These are phyloP conservation scores for Hassar affinis DNA, from an alignment of 2,113 vertebrate genomes.

Conservation along the genomic window DNA sequence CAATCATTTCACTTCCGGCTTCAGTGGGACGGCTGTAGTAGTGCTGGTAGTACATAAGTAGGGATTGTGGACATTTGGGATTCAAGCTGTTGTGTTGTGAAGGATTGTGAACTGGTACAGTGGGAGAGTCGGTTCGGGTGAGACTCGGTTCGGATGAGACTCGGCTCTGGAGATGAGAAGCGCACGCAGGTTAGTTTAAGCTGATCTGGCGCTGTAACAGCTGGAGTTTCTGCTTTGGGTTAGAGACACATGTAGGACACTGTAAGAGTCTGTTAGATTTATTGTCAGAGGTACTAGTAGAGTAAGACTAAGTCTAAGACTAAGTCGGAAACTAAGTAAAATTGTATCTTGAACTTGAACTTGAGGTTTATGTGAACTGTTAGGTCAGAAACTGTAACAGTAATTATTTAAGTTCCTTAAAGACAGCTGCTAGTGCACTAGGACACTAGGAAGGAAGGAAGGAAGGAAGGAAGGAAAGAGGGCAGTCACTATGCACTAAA, in stretches of 20 bases:
- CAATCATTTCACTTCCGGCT: background rate
- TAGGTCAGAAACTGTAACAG: background rate
- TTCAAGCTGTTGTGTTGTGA: background rate
- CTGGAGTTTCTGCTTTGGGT: background rate
- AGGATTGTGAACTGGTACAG: too few relatives aligned
- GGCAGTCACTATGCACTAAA: background rate
- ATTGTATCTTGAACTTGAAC: background rate
- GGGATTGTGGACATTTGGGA: background rate
- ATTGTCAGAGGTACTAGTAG: background rate
- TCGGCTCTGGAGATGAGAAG: background rate
- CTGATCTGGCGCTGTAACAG: background rate
- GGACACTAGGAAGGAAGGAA: background rate
- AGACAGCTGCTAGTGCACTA: background rate
- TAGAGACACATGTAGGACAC: background rate
- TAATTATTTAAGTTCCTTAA: background rate
- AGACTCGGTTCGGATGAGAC: background rate
- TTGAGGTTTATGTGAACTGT: background rate
- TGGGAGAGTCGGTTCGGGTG: background rate
- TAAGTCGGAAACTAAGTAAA: background rate
- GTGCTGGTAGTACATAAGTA: background rate
- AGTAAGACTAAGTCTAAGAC: background rate
- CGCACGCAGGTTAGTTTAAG: background rate
- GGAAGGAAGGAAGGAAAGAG: too few relatives aligned
- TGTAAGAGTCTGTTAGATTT: background rate
- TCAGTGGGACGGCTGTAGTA: too few relatives aligned